These are phyloP conservation scores for Hermodice carunculata DNA, from an alignment of 2,888 invertebrate genomes.

Conservation along the genomic window DNA sequence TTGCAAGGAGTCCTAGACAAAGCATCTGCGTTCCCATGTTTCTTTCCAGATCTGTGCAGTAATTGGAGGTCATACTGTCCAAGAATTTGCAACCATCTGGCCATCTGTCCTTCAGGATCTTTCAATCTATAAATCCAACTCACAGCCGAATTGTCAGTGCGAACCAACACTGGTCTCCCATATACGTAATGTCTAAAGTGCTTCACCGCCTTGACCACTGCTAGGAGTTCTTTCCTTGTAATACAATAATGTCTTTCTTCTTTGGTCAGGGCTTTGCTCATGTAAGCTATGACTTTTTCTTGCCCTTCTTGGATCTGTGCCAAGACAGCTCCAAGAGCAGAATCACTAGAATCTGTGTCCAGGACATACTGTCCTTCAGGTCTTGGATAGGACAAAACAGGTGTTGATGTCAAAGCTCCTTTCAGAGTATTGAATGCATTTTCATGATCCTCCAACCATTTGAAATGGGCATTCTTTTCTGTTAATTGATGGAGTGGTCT, in stretches of 20 bases:
- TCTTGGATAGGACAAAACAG: conserved; percentile 32
- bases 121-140: conserved; percentile 34
- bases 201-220: conserved; percentile 33
- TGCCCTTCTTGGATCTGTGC: conserved; percentile 30
- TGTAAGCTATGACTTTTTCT: conserved; percentile 29
- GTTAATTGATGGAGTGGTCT: conserved; percentile 23
- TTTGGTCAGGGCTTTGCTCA: conserved; percentile 32
- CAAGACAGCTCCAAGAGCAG: conserved; percentile 29
- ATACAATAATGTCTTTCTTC: conserved; percentile 31
- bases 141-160: conserved; percentile 45
- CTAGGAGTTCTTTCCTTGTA: conserved; percentile 30
- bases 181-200: conserved; percentile 45
- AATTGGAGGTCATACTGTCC: conserved; percentile 4
- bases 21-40: conserved; percentile 18
- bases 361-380: conserved; percentile 24
- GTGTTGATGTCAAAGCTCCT: conserved; percentile 15
- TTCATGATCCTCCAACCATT: conserved; percentile 33
- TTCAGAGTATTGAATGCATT: conserved; percentile 31
- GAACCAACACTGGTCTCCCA: conserved; percentile 34
- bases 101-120: conserved; percentile 25
- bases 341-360: conserved; percentile 31
- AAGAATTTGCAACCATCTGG: conserved; percentile 13
- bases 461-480: conserved; percentile 21
- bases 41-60: not conserved
- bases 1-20: not conserved